Evolutionary conservation across 1,140 invertebrate species (phyloP).

Genomic region (Drosophila seguyi): DNA sequence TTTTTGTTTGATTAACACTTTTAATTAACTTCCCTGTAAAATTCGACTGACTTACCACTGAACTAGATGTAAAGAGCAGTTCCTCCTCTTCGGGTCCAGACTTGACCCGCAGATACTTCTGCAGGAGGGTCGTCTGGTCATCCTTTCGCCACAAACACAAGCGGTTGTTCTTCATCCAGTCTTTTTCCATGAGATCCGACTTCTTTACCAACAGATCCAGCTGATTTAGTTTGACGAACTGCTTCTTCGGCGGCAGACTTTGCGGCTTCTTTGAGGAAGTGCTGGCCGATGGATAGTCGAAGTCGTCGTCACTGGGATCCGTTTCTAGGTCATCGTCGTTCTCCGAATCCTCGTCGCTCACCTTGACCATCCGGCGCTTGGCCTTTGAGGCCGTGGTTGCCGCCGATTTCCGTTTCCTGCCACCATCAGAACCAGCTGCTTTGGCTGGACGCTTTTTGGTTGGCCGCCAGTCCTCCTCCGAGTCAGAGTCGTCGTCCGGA

Average conservation of each 20-base stretch:
- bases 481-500: slow-evolving; percentile 78
- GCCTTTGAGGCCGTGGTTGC: slow-evolving; percentile 45
- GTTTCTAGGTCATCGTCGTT: slow-evolving; percentile 59
- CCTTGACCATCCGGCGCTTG: slow-evolving; percentile 60
- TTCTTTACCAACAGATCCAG: slow-evolving; percentile 74
- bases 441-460: slow-evolving; percentile 72
- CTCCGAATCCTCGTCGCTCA: slow-evolving; percentile 64
- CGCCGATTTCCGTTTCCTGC: slow-evolving; percentile 65
- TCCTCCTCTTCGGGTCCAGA: slow-evolving; percentile 59
- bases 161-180: slow-evolving; percentile 71
- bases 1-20: too few species aligned
- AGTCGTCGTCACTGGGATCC: slow-evolving; percentile 67
- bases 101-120: slow-evolving; percentile 79
- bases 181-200: slow-evolving; percentile 53
- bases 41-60: slow-evolving; percentile 64
- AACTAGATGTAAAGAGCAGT: slow-evolving; percentile 79
- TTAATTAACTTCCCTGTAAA: too few species aligned
- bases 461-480: slow-evolving; percentile 83
- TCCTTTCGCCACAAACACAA: slow-evolving; percentile 81
- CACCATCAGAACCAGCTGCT: slow-evolving; percentile 40
- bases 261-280: slow-evolving; percentile 52
- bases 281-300: slow-evolving; percentile 52
- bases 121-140: slow-evolving; percentile 73
- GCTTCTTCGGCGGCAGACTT: slow-evolving; percentile 73
- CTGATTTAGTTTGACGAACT: slow-evolving; percentile 57